These are phyloP conservation scores for Bradypodion ventrale DNA, from an alignment of 2,797 vertebrate genomes.

Conservation along the genomic window DNA sequence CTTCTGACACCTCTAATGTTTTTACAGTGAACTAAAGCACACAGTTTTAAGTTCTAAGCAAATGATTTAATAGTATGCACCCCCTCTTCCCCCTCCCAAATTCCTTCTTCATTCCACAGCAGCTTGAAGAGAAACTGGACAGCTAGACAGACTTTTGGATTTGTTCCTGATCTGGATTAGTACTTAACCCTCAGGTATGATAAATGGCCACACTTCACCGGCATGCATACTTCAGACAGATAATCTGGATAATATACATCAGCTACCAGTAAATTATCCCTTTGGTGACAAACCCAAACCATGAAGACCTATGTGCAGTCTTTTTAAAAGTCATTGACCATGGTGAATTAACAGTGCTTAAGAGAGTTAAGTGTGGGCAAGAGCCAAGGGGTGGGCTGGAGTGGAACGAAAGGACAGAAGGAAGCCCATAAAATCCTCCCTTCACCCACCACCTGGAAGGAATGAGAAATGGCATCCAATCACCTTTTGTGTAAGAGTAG, in stretches of 20 bases:
- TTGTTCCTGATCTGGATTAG: not conserved
- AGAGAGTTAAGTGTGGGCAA: not conserved
- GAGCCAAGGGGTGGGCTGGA: not conserved
- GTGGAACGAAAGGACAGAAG: not conserved
- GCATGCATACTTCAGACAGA: conserved; percentile 27
- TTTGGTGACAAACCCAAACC: conserved; percentile 29
- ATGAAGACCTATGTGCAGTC: conserved; percentile 6
- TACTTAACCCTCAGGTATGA: conserved; percentile 9
- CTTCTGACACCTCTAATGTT: conserved; percentile 1
- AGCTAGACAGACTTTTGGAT: conserved; percentile 23
- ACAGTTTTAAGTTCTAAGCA: not conserved
- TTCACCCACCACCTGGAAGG: not conserved
- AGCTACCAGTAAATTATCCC: conserved; percentile 22
- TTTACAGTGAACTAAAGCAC: conserved; percentile 21
- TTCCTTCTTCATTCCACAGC: conserved; percentile 5
- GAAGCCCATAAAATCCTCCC: not conserved
- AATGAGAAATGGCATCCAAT: not conserved
- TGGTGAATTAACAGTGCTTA: not conserved
- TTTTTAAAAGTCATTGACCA: conserved; percentile 6
- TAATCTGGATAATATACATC: conserved; percentile 31
- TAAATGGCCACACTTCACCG: conserved; percentile 4
- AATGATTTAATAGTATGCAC: conserved; percentile 20
- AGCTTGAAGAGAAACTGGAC: not conserved
- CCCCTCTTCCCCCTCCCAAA: conserved; percentile 12
- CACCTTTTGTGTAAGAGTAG: not conserved